Conservation (phyloP, 92 coral and sea anemone species). For the Desmophyllum pertusum region DNA sequence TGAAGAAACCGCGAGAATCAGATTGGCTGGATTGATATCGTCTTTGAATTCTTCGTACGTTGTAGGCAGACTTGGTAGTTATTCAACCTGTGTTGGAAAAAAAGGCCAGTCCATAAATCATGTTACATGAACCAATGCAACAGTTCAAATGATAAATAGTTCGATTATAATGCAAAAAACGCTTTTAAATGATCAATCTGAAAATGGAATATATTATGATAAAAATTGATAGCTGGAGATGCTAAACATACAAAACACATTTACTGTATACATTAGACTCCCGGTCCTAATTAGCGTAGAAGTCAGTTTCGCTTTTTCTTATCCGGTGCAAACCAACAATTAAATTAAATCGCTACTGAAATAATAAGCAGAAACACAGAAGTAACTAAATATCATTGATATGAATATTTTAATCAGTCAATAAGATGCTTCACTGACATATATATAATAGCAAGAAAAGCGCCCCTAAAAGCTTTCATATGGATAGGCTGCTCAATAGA, state of each 20-base stretch:
- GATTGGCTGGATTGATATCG: neutral
- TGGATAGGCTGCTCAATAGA: too few species aligned
- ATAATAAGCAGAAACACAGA: neutral
- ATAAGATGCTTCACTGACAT: neutral
- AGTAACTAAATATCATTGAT: too few species aligned
- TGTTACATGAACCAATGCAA: neutral
- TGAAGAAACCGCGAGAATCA: neutral
- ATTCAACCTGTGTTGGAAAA: neutral
- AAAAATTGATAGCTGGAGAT: neutral
- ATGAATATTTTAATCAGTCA: neutral
- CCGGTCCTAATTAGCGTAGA: neutral
- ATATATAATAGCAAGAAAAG: neutral
- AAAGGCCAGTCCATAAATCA: neutral
- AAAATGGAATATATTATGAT: constrained; percentile 1
- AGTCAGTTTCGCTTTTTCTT: neutral
- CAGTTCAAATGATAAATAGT: neutral
- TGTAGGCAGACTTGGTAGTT: neutral
- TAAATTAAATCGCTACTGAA: too few species aligned
- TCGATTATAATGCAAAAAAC: neutral
- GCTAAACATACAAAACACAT: neutral
- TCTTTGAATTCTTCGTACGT: neutral
- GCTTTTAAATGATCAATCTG: neutral
- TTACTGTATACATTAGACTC: neutral
- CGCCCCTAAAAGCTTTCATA: neutral
- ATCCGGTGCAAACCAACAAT: neutral